Base-by-base conservation (phyloP, 1,140 invertebrate genomes). In the Aphidius gifuensis region DNA sequence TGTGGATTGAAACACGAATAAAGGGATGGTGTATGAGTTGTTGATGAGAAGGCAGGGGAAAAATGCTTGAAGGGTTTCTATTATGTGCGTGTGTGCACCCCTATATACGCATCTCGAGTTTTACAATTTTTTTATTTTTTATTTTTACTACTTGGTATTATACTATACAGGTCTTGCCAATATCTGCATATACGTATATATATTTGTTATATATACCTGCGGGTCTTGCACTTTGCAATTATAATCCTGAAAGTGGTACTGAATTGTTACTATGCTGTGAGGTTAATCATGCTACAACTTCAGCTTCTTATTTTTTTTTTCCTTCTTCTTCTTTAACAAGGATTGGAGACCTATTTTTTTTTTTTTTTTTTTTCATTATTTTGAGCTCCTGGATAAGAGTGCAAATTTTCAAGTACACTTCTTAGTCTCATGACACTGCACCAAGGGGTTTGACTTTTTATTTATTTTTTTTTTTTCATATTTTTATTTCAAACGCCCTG, bases 11-110 rank as follows among this genome's bases (percentile, higher is more conserved):
- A 38, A 39, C 11, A 42, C 9, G 55, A 53, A 56, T 42, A 40
- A 55, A 32, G 43, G 48, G 38, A 58, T 40, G 16, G 42, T 21
- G 40, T 57, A 55, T n/a, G 9, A 72, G 68, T 32, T 32, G 23
- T 32, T 32, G 23, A 32, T 32, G 23, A 32, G 23, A 32, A 32
- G 23, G 23, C 23, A 32, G 23, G 23, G 23, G 23, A 32, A 32
- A 70, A 67, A 66, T 72, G 74, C 75, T 77, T 76, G 69, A 74
- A 73, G 74, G 74, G 74, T 71, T 78, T 78, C 76, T 72, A 73
- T 76, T 74, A 69, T 72, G 68, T 69, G 71, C 74, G 71, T 72
- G 64, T 71, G 66, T 68, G 70, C 66, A 73, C 69, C 65, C 67
- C 57, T 32, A 32, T 32, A 32, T 32, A 60, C 57, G 63, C 61